These are phyloP conservation scores for Leptatherina wallacei DNA, from an alignment of 2,797 vertebrate species.

Conservation along the genomic window DNA sequence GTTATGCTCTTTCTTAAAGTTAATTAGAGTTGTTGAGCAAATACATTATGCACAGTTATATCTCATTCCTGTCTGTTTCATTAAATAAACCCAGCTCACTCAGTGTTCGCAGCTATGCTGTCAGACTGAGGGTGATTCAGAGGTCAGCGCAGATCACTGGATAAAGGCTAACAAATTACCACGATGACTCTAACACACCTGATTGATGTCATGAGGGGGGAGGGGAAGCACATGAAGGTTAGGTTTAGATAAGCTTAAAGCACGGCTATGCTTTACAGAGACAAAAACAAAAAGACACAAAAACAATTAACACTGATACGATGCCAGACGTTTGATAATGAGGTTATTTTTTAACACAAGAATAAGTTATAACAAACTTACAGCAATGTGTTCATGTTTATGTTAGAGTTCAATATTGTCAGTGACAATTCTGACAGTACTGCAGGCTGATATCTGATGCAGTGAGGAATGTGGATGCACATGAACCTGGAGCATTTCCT, in stretches of 20 bases:
- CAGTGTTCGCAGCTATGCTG: conserved; percentile 21
- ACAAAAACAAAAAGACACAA: background rate
- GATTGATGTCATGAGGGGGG: conserved; percentile 68
- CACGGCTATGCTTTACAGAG: conserved; percentile 1
- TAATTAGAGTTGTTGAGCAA: conserved; percentile 25
- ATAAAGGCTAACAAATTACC: conserved; percentile 81
- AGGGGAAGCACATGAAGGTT: conserved; percentile 26
- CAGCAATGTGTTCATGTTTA: background rate
- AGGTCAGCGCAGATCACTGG: conserved; percentile 70
- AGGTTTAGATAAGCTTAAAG: conserved; percentile 49
- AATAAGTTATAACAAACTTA: background rate
- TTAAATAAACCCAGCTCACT: conserved; percentile 39
- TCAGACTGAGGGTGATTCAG: conserved; percentile 51
- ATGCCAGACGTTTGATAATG: background rate
- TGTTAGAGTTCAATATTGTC: background rate
- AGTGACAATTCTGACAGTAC: background rate
- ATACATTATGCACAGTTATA: conserved; percentile 6
- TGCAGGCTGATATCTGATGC: background rate
- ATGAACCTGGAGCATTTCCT: background rate
- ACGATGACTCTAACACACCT: conserved; percentile 52
- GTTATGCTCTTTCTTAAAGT: background rate
- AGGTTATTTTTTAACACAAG: background rate
- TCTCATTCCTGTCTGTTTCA: conserved; percentile 15
- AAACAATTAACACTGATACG: background rate
- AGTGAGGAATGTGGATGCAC: background rate